Conservation (phyloP, 2,113 vertebrate species). For the Isurus oxyrinchus region DNA sequence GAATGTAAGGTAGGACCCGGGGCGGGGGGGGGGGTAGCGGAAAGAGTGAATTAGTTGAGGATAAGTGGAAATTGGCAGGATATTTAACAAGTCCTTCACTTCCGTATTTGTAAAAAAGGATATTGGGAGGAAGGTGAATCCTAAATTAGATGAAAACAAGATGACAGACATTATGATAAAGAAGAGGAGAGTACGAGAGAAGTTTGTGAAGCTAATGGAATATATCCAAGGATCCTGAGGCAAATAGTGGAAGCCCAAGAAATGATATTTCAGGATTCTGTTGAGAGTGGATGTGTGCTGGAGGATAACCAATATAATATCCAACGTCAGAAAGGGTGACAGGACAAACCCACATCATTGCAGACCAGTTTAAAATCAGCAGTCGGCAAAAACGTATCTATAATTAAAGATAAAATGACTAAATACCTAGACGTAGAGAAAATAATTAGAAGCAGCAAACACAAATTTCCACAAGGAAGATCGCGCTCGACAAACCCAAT, state of each 20-base stretch:
- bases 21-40: no score
- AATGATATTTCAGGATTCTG: no score
- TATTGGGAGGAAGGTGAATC: neutral
- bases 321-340: neutral
- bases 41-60: neutral
- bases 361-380: no score
- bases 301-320: neutral
- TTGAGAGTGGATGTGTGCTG: neutral
- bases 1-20: no score
- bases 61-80: neutral
- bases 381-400: no score
- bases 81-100: neutral
- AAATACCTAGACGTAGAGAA: neutral
- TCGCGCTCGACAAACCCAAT: neutral
- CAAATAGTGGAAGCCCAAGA: neutral
- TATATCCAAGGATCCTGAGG: neutral
- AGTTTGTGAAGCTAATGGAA: neutral
- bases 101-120: neutral
- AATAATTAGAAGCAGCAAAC: neutral
- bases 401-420: no score
- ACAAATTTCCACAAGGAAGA: neutral
- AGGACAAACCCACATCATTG: neutral
- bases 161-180: neutral
- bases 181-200: neutral
- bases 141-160: neutral